These are phyloP conservation scores for Ophioninae sp. DNA, from an alignment of 2,888 invertebrate species.

Conservation along the genomic window DNA sequence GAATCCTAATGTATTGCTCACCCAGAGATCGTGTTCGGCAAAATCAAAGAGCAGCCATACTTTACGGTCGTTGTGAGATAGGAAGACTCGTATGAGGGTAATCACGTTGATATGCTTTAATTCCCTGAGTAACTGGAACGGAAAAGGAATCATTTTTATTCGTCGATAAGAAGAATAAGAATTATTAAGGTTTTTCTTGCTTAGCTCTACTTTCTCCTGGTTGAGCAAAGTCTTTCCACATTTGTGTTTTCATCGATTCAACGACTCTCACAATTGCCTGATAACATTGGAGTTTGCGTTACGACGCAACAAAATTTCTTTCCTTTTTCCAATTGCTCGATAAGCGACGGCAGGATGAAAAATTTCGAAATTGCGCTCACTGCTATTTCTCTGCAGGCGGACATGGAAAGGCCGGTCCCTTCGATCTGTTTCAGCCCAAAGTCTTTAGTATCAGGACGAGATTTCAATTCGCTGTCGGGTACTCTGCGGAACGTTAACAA, in stretches of 20 bases:
- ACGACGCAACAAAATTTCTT: no score
- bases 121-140: conserved; percentile 92
- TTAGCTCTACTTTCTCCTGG: no score
- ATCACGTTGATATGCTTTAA: conserved; percentile 98
- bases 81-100: conserved; percentile 96
- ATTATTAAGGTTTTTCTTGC: background rate
- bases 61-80: conserved; percentile 97
- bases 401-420: conserved; percentile 99
- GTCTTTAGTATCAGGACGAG: conserved; percentile 89
- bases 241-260: background rate
- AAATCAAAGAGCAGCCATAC: conserved; percentile 99
- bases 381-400: conserved; percentile 99
- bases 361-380: conserved; percentile 82
- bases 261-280: background rate
- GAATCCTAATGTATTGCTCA: conserved; percentile 71
- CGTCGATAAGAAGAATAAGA: background rate
- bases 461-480: conserved; percentile 79
- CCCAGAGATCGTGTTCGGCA: conserved; percentile 99
- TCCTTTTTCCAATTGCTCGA: no score
- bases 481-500: conserved; percentile 69
- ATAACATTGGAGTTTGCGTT: no score
- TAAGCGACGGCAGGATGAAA: background rate
- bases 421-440: conserved; percentile 99
- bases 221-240: no score
- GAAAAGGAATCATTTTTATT: background rate